Conservation (phyloP, 2,113 vertebrate species). For the Grammomys surdaster region DNA sequence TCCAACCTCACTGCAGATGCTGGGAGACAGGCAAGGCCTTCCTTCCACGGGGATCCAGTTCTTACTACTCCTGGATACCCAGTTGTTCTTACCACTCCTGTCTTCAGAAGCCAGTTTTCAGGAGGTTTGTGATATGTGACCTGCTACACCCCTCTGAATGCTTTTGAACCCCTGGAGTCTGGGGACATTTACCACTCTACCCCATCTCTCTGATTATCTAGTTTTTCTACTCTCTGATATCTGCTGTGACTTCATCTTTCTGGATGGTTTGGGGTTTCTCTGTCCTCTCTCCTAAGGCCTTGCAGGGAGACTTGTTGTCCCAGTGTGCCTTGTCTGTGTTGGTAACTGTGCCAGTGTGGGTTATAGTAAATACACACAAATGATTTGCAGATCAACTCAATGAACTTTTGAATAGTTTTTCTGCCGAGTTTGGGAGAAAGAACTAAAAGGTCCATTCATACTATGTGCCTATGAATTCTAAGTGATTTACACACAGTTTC, state of each 20-base stretch:
- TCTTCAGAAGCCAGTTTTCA: background rate
- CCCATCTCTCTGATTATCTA: background rate
- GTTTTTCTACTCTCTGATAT: background rate
- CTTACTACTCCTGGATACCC: background rate
- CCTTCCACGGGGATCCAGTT: background rate
- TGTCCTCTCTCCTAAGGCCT: background rate
- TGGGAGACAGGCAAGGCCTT: background rate
- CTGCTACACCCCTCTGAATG: background rate
- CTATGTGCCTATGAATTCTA: background rate
- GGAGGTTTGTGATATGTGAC: background rate
- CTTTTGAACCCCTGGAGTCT: background rate
- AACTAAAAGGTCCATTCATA: background rate
- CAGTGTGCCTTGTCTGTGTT: background rate
- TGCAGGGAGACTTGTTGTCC: background rate
- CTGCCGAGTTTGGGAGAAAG: background rate
- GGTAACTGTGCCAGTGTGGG: background rate
- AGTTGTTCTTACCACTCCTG: background rate
- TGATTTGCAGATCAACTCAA: background rate
- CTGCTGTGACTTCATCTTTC: background rate
- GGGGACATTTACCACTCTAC: background rate
- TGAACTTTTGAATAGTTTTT: slow-evolving; percentile 27
- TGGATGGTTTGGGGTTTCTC: background rate
- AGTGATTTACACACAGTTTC: background rate
- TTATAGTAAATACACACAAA: background rate
- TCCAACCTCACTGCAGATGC: background rate